Percentiles rank a stretch among this genome's conserved stretches.
Evolutionary conservation across 2,797 vertebrate genomes (phyloP).

Genomic region (Periophthalmus magnuspinnatus): DNA sequence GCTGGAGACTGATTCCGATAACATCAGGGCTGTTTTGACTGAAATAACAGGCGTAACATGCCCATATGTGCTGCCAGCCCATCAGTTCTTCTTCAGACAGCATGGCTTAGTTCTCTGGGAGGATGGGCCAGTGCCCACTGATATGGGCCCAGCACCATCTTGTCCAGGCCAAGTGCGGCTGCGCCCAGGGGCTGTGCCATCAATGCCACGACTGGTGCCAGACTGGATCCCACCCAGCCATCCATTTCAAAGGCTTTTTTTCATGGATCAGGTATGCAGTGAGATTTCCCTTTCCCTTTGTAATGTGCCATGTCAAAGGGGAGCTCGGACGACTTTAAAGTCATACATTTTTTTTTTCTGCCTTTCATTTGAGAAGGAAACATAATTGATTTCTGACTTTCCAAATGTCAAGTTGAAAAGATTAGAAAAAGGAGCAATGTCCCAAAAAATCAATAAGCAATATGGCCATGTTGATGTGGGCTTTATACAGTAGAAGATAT

Average conservation of each 20-base stretch:
- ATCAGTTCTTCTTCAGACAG: slow-evolving; percentile 82
- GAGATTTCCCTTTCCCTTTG: slow-evolving; percentile 83
- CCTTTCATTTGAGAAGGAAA: slow-evolving; percentile 76
- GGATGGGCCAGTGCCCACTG: slow-evolving; percentile 80
- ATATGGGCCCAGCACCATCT: slow-evolving; percentile 78
- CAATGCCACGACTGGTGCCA: slow-evolving; percentile 80
- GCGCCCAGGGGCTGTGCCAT: slow-evolving; percentile 79
- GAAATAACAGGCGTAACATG: slow-evolving; percentile 74
- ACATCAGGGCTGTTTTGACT: slow-evolving; percentile 74
- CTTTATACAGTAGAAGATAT: slow-evolving; percentile 30
- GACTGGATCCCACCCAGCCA: slow-evolving; percentile 80
- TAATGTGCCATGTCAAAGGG: slow-evolving; percentile 80
- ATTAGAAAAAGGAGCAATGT: slow-evolving; percentile 60
- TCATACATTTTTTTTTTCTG: slow-evolving; percentile 70
- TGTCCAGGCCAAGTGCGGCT: slow-evolving; percentile 79
- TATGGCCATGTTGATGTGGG: slow-evolving; percentile 50
- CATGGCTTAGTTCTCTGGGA: slow-evolving; percentile 82
- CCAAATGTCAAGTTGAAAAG: slow-evolving; percentile 74
- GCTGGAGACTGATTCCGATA: slow-evolving; percentile 73
- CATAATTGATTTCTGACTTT: slow-evolving; percentile 79
- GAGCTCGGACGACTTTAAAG: slow-evolving; percentile 74
- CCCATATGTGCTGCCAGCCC: slow-evolving; percentile 81
- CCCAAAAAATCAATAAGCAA: slow-evolving; percentile 61
- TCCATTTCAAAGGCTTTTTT: slow-evolving; percentile 83
- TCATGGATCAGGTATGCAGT: slow-evolving; percentile 83